Conservation (phyloP, 1,140 invertebrate species). For the Papilio machaon region DNA sequence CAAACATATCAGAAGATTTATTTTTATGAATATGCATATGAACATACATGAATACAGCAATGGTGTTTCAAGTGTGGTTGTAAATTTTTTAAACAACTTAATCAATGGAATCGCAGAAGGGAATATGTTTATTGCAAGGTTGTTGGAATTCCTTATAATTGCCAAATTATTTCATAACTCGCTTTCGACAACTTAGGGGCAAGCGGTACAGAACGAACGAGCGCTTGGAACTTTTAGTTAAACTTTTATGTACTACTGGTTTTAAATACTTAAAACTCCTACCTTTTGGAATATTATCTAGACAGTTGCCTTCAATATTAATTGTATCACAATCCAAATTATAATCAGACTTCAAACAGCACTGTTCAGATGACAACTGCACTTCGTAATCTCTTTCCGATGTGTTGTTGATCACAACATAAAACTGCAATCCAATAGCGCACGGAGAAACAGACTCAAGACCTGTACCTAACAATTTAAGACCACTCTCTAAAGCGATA, state of each 20-base stretch:
- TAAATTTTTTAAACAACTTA: too few relatives aligned
- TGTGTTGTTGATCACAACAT: constrained; percentile 58
- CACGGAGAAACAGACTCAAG: constrained; percentile 43
- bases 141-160: too few relatives aligned
- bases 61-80: too few relatives aligned
- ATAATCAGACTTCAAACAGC: constrained; percentile 54
- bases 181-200: too few relatives aligned
- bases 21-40: too few relatives aligned
- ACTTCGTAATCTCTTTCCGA: constrained; percentile 53
- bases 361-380: constrained; percentile 57
- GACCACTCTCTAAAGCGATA: constrained; percentile 42
- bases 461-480: constrained; percentile 47
- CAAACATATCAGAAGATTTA: too few relatives aligned
- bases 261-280: not conserved
- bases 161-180: too few relatives aligned
- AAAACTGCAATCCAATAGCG: constrained; percentile 58
- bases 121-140: too few relatives aligned
- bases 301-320: constrained; percentile 54
- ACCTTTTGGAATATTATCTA: constrained; percentile 57
- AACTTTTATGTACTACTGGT: not conserved
- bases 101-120: too few relatives aligned
- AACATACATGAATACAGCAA: too few relatives aligned
- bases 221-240: too few relatives aligned
- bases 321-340: constrained; percentile 57
- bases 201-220: too few relatives aligned